Conservation (phyloP, 2,797 vertebrate species). For the Crenichthys baileyi region DNA sequence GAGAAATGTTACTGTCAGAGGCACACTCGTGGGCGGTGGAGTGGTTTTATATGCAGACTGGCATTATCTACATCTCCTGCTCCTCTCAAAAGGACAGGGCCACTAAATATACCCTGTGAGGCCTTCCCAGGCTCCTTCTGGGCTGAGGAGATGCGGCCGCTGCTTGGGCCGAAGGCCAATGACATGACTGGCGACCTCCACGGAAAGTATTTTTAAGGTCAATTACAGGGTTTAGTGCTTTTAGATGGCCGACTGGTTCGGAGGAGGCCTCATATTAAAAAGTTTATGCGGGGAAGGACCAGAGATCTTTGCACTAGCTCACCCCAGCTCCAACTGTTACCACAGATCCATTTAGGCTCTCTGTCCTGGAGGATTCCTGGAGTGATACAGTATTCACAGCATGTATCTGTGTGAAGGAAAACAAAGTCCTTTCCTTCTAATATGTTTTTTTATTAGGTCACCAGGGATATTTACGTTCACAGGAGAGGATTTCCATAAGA, state of each 20-base stretch:
- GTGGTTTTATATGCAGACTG: slow-evolving; percentile 83
- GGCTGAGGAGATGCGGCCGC: slow-evolving; percentile 75
- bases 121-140: slow-evolving; percentile 82
- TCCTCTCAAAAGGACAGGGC: slow-evolving; percentile 79
- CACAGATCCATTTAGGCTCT: slow-evolving; percentile 74
- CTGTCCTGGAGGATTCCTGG: slow-evolving; percentile 42
- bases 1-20: slow-evolving; percentile 65
- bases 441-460: background rate
- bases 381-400: slow-evolving; percentile 27
- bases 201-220: slow-evolving; percentile 89
- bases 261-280: slow-evolving; percentile 85
- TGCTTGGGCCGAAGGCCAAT: slow-evolving; percentile 82
- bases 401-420: slow-evolving; percentile 4
- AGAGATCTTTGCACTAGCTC: slow-evolving; percentile 75
- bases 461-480: background rate
- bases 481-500: background rate
- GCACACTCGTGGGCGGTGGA: slow-evolving; percentile 73
- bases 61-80: slow-evolving; percentile 84
- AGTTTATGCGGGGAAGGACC: slow-evolving; percentile 84
- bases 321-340: slow-evolving; percentile 80
- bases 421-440: slow-evolving; percentile 7
- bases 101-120: slow-evolving; percentile 84
- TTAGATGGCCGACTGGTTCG: slow-evolving; percentile 81
- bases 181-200: slow-evolving; percentile 85
- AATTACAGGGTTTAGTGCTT: slow-evolving; percentile 87